Base-by-base conservation (phyloP, 2,113 vertebrate species). In the Fulica atra region DNA sequence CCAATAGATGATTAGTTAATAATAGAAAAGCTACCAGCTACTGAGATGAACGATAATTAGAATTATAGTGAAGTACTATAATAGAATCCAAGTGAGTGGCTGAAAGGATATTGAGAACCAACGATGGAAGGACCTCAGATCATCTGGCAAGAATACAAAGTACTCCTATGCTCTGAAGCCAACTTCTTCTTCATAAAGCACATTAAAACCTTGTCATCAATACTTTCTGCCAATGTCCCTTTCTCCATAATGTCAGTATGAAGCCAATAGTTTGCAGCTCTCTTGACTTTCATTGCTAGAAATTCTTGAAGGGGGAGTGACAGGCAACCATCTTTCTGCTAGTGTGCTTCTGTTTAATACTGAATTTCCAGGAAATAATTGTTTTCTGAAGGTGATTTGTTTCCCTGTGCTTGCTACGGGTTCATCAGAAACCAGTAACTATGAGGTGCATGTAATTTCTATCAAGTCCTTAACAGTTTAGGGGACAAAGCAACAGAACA, bases 1-100 rank as follows among this genome's bases (percentile, higher is more conserved):
- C 91, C 89, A 95, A 44, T 5, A 81, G 77, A 92, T 96, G 83
- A 96, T 97, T 97, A 93, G 91, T 93, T 97, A 97, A 96, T 96
- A 97, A 96, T 78, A 93, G 77, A 72, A 97, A 97, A 96, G 29
- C 78, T 91, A 74, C 78, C 24, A 16, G 87, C 93, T 68, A 68
- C 79, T 68, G 76, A 93, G 88, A 95, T 93, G 70, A 97, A 56
- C 0, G 12, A 95, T 97, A 95, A 97, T 95, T 97, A 97, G 96
- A 97, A 91, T 96, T 93, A 78, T 42, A 96, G 90, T 84, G 89
- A 94, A 92, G 78, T 82, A 64, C 1, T 9, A 38, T 38, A 81
- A 93, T 44, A 93, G 85, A 95, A 97, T 94, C 91, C 69, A 89
- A 83, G 66, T 63, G 81, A 92, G 72, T 60, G 38, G 42, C 57